Evolutionary conservation across 2,113 vertebrate species (phyloP).

Genomic region (Tympanuchus pallidicinctus): DNA sequence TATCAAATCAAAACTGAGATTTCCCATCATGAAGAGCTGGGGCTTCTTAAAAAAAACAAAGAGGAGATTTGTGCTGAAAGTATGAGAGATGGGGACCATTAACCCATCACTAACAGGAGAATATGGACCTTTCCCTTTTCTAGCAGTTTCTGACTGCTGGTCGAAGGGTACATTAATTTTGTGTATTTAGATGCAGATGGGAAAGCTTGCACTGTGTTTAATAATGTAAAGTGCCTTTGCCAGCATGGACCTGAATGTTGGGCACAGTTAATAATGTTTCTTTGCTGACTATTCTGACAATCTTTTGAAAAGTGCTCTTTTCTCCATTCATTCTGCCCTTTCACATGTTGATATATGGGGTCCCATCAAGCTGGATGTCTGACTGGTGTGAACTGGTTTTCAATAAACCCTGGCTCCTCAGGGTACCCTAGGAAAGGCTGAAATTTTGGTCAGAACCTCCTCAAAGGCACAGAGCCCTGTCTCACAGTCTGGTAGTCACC

Average conservation of each 20-base stretch:
- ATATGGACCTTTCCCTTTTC: background rate
- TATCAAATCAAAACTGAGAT: constrained; percentile 10
- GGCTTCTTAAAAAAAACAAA: background rate
- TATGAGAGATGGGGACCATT: background rate
- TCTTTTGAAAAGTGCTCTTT: background rate
- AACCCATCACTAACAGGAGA: background rate
- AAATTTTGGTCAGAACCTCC: background rate
- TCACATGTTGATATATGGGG: rapidly evolving
- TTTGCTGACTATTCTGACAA: background rate
- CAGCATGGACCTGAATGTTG: background rate
- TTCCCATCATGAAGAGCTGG: background rate
- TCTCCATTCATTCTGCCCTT: background rate
- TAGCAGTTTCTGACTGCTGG: background rate
- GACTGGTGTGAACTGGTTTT: background rate
- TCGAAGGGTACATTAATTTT: background rate
- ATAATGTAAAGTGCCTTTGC: background rate
- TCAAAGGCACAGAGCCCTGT: background rate
- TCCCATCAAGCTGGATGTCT: background rate
- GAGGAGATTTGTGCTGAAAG: background rate
- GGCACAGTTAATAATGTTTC: background rate
- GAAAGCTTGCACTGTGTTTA: background rate
- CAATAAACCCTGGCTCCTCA: background rate
- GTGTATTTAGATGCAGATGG: background rate
- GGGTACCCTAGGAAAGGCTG: background rate
- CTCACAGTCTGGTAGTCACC: background rate